A percentile compares a stretch with the other conserved stretches of the same genome.
Conservation (phyloP, 2,888 invertebrate species). For the Lochmaea crataegi region DNA sequence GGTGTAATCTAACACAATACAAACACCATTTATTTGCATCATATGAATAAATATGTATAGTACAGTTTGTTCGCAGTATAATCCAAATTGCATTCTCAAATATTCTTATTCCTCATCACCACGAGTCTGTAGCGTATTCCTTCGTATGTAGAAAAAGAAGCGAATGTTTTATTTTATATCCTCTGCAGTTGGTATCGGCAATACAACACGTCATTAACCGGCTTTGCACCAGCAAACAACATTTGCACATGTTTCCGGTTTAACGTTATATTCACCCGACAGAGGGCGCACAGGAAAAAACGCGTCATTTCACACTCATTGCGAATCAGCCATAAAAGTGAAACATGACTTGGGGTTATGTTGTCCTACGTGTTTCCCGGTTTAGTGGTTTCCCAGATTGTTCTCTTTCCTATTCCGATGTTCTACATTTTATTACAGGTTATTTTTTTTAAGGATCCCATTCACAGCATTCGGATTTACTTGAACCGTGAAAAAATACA, state of each 20-base stretch:
- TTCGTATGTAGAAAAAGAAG: constrained; percentile 1
- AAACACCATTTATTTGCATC: neutral
- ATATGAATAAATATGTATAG: neutral
- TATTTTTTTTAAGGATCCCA: constrained; percentile 21
- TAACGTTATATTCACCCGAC: constrained; percentile 12
- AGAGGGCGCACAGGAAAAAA: constrained; percentile 26
- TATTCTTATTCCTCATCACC: neutral
- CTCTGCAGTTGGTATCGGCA: constrained; percentile 31
- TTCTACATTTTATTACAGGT: constrained; percentile 27
- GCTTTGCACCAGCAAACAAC: constrained; percentile 32
- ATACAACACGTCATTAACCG: constrained; percentile 35
- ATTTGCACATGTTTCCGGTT: constrained; percentile 36
- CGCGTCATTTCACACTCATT: constrained; percentile 37
- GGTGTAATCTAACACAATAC: neutral
- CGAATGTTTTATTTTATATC: constrained; percentile 20
- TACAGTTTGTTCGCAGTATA: neutral
- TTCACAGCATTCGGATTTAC: constrained; percentile 14
- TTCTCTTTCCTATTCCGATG: constrained; percentile 21
- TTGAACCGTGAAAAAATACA: constrained; percentile 5
- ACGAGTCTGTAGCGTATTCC: neutral
- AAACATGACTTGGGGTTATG: constrained; percentile 35
- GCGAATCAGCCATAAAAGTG: constrained; percentile 37
- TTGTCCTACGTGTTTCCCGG: constrained; percentile 33
- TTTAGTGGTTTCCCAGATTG: constrained; percentile 30
- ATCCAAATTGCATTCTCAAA: neutral